Percentiles rank a stretch among this genome's conserved stretches.
These are phyloP conservation scores for Myiotriccus ornatus DNA, from an alignment of 2,797 vertebrate genomes.

Conservation along the genomic window DNA sequence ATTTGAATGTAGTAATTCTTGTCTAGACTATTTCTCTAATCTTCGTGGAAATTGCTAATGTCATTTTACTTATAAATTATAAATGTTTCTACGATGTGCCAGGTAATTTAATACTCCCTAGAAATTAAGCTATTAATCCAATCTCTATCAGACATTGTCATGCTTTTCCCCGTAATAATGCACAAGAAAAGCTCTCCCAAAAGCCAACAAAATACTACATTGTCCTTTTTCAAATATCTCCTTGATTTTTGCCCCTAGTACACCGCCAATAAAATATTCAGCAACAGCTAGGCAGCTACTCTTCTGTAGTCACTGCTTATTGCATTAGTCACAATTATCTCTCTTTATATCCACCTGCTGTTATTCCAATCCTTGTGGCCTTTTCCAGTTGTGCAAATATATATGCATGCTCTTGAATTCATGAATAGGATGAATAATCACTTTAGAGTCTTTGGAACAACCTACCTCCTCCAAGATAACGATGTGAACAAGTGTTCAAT, in stretches of 20 bases:
- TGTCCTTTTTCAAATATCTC: background rate
- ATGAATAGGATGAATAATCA: slow-evolving; percentile 36
- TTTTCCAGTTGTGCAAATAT: slow-evolving; percentile 24
- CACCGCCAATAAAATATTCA: background rate
- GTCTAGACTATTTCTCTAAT: background rate
- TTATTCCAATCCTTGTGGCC: background rate
- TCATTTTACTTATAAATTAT: slow-evolving; percentile 4
- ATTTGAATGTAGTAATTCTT: background rate
- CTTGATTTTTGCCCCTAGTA: background rate
- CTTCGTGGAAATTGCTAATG: background rate
- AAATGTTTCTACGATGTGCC: background rate
- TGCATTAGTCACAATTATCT: slow-evolving; percentile 24
- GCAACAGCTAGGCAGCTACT: background rate
- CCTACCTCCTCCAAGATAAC: slow-evolving; percentile 4
- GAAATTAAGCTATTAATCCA: slow-evolving; percentile 37
- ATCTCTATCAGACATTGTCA: background rate
- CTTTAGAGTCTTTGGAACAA: slow-evolving; percentile 20
- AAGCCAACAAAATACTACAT: background rate
- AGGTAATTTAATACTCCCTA: background rate
- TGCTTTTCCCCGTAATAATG: background rate
- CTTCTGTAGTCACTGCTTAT: background rate
- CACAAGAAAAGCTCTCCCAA: background rate
- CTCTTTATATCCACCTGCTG: background rate
- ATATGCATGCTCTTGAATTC: slow-evolving; percentile 2
- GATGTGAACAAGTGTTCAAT: slow-evolving; percentile 25